These are phyloP conservation scores for Mystacornis crossleyi DNA, from an alignment of 2,113 vertebrate genomes.

Conservation along the genomic window DNA sequence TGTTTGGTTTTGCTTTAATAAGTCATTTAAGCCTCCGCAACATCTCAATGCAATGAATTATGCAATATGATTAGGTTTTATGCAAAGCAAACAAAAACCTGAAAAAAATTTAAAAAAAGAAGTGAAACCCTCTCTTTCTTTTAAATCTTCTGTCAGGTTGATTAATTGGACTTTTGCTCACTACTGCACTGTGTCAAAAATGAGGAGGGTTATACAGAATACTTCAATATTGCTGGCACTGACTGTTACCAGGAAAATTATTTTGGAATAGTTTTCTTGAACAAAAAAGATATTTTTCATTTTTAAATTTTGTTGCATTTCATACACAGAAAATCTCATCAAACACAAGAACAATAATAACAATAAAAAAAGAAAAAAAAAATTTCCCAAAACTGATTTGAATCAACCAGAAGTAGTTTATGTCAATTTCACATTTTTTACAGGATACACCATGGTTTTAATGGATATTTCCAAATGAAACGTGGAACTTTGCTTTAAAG, in stretches of 20 bases:
- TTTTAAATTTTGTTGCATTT: not conserved
- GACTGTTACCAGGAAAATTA: not conserved
- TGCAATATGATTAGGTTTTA: not conserved
- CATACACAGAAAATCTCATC: not conserved
- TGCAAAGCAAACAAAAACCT: not conserved
- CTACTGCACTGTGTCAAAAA: rapidly evolving
- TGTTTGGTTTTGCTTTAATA: not conserved
- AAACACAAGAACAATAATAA: not conserved
- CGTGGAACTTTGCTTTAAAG: not conserved
- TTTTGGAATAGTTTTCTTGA: not conserved
- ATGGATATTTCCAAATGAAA: not conserved
- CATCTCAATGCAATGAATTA: not conserved
- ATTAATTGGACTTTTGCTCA: not conserved
- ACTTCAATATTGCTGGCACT: not conserved
- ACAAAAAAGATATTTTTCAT: not conserved
- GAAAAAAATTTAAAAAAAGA: not conserved
- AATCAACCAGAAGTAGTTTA: not conserved
- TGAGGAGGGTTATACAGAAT: rapidly evolving
- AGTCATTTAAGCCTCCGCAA: not conserved
- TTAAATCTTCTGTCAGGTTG: not conserved
- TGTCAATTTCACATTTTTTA: not conserved
- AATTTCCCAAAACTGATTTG: not conserved
- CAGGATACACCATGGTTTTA: not conserved
- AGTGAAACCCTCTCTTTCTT: not conserved
- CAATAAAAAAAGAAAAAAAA: not conserved